A percentile compares a stretch with the other conserved stretches of the same genome.
Conservation (phyloP, 2,113 vertebrate species). For the Camelus bactrianus region DNA sequence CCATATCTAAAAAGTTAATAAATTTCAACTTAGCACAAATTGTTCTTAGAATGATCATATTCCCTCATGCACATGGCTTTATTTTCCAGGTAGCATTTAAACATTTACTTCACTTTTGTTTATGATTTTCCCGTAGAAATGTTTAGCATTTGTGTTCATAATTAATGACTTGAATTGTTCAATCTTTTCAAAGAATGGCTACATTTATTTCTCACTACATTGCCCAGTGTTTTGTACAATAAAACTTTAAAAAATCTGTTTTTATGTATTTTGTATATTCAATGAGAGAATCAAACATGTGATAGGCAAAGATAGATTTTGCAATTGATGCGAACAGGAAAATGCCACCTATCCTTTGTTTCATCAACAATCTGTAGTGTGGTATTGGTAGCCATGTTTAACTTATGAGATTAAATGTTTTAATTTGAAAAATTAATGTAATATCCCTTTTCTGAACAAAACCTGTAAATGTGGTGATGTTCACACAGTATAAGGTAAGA, state of each 20-base stretch:
- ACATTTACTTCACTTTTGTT: not conserved
- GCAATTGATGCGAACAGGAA: not conserved
- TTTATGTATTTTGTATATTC: not conserved
- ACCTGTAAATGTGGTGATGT: not conserved
- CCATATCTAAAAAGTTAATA: constrained; percentile 29
- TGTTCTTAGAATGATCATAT: constrained; percentile 34
- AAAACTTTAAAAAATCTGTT: not conserved
- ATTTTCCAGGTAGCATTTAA: constrained; percentile 53
- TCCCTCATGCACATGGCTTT: not conserved
- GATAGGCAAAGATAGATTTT: not conserved
- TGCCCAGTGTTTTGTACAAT: not conserved
- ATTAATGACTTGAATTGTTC: not conserved
- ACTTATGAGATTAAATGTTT: not conserved
- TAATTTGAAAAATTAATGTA: not conserved
- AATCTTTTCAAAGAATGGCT: not conserved
- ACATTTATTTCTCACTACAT: not conserved
- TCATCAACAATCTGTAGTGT: not conserved
- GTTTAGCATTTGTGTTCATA: constrained; percentile 42
- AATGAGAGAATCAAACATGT: not conserved
- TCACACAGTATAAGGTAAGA: not conserved
- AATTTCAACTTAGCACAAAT: constrained; percentile 46
- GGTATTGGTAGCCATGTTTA: not conserved
- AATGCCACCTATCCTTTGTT: not conserved
- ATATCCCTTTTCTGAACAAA: not conserved
- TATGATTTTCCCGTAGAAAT: not conserved